These are phyloP conservation scores for Belgica antarctica DNA, from an alignment of 2,888 invertebrate genomes.

Conservation along the genomic window DNA sequence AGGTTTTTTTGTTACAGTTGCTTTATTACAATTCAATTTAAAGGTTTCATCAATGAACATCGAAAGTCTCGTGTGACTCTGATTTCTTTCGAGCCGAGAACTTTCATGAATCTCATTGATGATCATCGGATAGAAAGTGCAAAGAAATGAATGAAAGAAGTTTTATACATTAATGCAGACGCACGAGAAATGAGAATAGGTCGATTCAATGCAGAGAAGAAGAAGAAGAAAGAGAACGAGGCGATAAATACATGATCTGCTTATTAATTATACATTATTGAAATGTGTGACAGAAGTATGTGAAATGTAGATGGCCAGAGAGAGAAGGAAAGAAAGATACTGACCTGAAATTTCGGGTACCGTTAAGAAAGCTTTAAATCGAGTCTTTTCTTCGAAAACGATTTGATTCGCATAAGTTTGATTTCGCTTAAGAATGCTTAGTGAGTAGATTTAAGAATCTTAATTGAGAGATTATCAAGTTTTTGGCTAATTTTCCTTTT, in stretches of 20 bases:
- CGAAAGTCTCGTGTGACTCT: no score
- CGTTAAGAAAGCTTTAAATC: constrained; percentile 19
- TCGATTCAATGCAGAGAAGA: neutral
- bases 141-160: neutral
- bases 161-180: neutral
- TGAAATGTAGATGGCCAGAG: constrained; percentile 7
- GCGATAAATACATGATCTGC: constrained; percentile 39
- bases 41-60: no score
- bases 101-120: no score
- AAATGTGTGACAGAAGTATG: constrained; percentile 38
- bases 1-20: no score
- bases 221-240: neutral
- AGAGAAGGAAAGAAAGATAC: no score
- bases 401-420: neutral
- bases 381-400: neutral
- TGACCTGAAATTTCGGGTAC: constrained; percentile 35
- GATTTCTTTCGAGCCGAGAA: no score
- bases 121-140: neutral
- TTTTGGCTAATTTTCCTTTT: neutral
- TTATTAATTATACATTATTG: constrained; percentile 38
- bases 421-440: neutral
- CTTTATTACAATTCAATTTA: no score
- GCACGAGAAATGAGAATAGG: neutral
- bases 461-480: neutral
- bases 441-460: neutral